phyloP scores from a whole-genome alignment of 2,797 vertebrate species.

The Cirrhinus mrigala region DNA sequence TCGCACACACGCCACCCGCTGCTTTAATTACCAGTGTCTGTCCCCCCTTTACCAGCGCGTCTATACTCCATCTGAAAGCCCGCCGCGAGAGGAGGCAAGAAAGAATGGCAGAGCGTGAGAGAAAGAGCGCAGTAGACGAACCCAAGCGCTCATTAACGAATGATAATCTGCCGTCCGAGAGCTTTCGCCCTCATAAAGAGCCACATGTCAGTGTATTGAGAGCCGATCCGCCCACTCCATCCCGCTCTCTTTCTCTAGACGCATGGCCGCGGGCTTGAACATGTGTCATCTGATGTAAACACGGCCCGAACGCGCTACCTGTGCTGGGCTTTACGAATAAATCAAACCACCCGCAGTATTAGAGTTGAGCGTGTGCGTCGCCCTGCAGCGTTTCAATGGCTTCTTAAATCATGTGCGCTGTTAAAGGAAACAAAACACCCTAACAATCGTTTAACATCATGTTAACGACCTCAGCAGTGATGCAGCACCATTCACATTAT shows the following conservation, averaged over 20 bases:
- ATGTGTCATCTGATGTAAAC: constrained; percentile 76
- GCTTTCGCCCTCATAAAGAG: constrained; percentile 71
- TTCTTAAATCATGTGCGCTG: neutral
- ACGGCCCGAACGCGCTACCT: constrained; percentile 56
- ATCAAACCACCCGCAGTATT: neutral
- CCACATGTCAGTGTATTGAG: constrained; percentile 83
- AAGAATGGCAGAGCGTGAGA: constrained; percentile 47
- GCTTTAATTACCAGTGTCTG: constrained; percentile 86
- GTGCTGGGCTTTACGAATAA: neutral
- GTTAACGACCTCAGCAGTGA: neutral
- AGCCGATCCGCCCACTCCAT: constrained; percentile 65
- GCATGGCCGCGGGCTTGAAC: constrained; percentile 75
- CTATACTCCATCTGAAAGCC: constrained; percentile 75
- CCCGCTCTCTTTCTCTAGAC: constrained; percentile 59
- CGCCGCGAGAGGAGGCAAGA: constrained; percentile 63
- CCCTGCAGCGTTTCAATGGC: neutral
- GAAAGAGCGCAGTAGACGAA: constrained; percentile 42
- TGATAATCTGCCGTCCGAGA: constrained; percentile 79
- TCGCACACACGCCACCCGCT: constrained; percentile 74
- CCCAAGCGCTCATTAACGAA: constrained; percentile 80
- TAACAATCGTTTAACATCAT: neutral
- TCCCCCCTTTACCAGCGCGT: constrained; percentile 76
- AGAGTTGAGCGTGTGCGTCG: neutral
- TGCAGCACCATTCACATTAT: neutral
- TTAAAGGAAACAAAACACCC: neutral